Conservation (phyloP, 2,113 vertebrate genomes). For the Ageneiosus marmoratus region DNA sequence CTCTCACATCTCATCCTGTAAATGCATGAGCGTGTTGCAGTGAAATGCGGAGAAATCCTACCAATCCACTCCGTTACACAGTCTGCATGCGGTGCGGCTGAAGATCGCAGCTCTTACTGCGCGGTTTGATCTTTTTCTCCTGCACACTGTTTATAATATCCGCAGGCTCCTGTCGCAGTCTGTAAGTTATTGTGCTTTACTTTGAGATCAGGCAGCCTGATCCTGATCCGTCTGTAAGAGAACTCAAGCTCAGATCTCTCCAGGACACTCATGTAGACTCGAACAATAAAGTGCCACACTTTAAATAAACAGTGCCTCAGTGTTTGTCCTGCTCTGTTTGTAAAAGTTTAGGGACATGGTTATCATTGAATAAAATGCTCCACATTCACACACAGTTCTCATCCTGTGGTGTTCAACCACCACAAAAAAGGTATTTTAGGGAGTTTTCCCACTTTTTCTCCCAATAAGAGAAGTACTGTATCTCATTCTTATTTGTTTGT, state of each 20-base stretch:
- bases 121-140: neutral
- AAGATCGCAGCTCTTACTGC: neutral
- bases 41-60: constrained; percentile 20
- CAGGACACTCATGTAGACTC: neutral
- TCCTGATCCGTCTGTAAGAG: too few relatives aligned
- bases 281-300: neutral
- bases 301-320: neutral
- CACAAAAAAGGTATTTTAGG: neutral
- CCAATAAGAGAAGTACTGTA: neutral
- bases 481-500: neutral
- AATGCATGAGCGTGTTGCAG: constrained; percentile 7
- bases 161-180: neutral
- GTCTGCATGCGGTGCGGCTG: constrained; percentile 6
- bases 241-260: neutral
- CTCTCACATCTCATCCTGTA: constrained; percentile 8
- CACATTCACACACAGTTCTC: neutral
- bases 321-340: neutral
- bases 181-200: neutral
- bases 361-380: neutral
- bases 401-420: neutral
- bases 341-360: too few relatives aligned
- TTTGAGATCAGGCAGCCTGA: neutral
- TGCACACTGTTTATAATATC: neutral
- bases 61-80: neutral
- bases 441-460: neutral